Percentiles rank a stretch among this genome's conserved stretches.
Evolutionary conservation across 1,140 invertebrate genomes (phyloP).

Genomic region (Drosophila auraria): DNA sequence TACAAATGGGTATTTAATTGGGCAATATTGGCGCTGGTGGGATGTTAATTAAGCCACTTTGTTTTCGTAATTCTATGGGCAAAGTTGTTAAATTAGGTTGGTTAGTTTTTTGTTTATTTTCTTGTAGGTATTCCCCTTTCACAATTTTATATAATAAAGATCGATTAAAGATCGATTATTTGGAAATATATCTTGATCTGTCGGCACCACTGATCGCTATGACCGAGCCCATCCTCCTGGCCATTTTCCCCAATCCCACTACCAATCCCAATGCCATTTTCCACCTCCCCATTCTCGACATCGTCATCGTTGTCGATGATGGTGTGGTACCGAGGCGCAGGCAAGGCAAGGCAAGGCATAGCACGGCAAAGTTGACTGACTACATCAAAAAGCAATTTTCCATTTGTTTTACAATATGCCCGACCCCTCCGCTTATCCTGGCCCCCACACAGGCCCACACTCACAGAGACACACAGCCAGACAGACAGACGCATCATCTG

Average conservation of each 20-base stretch:
- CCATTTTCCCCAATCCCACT: constrained; percentile 23
- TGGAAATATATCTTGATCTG: background rate
- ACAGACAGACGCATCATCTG: constrained; percentile 14
- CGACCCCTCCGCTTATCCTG: constrained; percentile 39
- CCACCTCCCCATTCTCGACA: constrained; percentile 6
- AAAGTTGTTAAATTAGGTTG: too few species aligned
- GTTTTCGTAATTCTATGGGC: too few species aligned
- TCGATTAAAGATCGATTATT: too few species aligned
- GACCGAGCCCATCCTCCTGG: background rate
- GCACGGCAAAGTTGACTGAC: constrained; percentile 59
- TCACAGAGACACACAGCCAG: constrained; percentile 5
- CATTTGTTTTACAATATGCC: constrained; percentile 77
- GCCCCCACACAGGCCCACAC: constrained; percentile 16
- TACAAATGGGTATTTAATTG: background rate
- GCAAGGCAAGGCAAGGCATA: constrained; percentile 36
- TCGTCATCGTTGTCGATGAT: constrained; percentile 56
- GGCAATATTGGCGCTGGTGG: too few species aligned
- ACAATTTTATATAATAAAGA: background rate
- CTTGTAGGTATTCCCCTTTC: background rate
- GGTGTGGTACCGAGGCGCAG: constrained; percentile 31
- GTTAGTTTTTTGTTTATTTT: background rate
- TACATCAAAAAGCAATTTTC: constrained; percentile 84
- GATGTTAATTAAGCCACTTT: background rate
- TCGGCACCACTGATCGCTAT: constrained; percentile 12
- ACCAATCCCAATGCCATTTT: constrained; percentile 13